Percentiles rank a stretch among this genome's conserved stretches.
phyloP scores from a whole-genome alignment of 2,797 vertebrate species.

The Cuniculus paca region DNA sequence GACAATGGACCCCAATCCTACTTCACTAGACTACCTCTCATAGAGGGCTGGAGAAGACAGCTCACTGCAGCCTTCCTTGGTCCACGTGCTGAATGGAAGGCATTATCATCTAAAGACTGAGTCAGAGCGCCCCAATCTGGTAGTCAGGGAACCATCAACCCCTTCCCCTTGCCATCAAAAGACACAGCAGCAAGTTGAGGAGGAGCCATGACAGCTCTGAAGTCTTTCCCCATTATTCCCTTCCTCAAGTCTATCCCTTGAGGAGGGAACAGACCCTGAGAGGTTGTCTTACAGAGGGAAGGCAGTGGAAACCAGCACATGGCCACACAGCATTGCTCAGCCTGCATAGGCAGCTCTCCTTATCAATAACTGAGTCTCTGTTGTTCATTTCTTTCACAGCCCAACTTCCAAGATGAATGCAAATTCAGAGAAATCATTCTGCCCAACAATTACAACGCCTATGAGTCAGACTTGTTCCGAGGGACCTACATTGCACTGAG shows the following conservation, averaged over 20 bases:
- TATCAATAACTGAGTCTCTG: neutral
- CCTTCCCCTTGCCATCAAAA: fast-evolving
- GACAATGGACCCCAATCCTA: neutral
- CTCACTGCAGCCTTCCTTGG: neutral
- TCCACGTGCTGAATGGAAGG: neutral
- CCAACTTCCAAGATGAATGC: constrained; percentile 96
- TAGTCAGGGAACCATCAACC: neutral
- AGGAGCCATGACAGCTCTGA: fast-evolving
- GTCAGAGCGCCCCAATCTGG: neutral
- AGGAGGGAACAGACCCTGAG: neutral
- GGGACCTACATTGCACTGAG: constrained; percentile 97
- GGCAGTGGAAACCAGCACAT: fast-evolving
- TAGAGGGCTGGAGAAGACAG: neutral
- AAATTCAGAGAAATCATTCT: constrained; percentile 97
- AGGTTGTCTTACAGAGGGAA: neutral
- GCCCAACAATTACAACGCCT: constrained; percentile 98
- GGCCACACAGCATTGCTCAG: neutral
- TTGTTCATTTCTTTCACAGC: constrained; percentile 86
- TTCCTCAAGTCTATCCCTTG: neutral
- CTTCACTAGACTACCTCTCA: neutral
- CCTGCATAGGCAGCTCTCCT: neutral
- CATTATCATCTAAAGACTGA: neutral
- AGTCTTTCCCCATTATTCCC: no score
- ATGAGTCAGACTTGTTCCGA: constrained; percentile 93
- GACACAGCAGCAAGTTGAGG: neutral